Percentiles rank a stretch among this genome's conserved stretches.
Conservation (phyloP, 2,797 vertebrate species). For the Notolepis coatsorum region DNA sequence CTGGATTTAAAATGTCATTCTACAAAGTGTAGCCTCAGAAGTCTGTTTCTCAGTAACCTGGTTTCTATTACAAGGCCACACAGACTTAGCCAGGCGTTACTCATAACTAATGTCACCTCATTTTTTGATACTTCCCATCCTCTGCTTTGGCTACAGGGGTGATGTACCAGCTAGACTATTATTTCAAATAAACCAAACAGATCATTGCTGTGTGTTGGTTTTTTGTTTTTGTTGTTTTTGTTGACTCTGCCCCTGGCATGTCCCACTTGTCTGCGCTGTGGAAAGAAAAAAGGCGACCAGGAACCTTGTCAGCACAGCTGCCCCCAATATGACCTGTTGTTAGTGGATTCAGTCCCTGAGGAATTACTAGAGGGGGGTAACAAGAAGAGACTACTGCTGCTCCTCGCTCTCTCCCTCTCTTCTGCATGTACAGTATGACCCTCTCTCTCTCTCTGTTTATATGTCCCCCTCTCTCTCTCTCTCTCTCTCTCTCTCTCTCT, state of each 20-base stretch:
- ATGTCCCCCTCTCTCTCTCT: not conserved
- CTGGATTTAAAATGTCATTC: conserved; percentile 10
- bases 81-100: conserved; percentile 5
- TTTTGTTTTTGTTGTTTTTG: conserved; percentile 52
- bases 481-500: not conserved
- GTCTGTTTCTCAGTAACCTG: not conserved
- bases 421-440: too few species aligned
- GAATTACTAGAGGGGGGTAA: conserved; percentile 50
- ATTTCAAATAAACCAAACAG: conserved; percentile 43
- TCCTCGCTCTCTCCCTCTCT: not conserved
- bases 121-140: conserved; percentile 52
- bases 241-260: conserved; percentile 24
- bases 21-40: conserved; percentile 10
- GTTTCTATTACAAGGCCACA: not conserved
- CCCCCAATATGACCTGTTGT: conserved; percentile 67
- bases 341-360: conserved; percentile 59
- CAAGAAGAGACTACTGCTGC: conserved; percentile 35
- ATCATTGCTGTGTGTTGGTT: conserved; percentile 43
- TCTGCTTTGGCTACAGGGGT: conserved; percentile 62
- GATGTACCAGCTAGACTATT: conserved; percentile 28
- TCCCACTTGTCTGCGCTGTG: conserved; percentile 47
- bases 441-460: not conserved
- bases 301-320: conserved; percentile 65
- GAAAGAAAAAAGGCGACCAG: conserved; percentile 67
- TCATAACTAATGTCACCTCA: conserved; percentile 25